phyloP scores from a whole-genome alignment of 2,113 vertebrate genomes.

The Scortum barcoo region DNA sequence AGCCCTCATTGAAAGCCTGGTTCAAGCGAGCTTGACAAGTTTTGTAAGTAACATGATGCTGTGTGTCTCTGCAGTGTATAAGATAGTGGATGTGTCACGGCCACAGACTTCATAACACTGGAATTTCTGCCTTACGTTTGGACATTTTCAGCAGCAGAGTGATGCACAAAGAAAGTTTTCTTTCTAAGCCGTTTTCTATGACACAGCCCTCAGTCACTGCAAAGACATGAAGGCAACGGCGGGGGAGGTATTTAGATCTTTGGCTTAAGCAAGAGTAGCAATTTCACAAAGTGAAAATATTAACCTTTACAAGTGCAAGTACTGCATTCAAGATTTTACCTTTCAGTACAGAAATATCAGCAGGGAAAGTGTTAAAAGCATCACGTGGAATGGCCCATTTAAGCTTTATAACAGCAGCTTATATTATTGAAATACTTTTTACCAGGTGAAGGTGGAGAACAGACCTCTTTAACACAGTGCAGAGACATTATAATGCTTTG shows the following conservation, averaged over 20 bases:
- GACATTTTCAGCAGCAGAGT: background rate
- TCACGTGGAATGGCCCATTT: background rate
- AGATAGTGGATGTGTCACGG: background rate
- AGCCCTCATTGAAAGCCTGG: background rate
- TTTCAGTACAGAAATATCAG: background rate
- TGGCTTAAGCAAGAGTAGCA: background rate
- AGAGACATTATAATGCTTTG: too few relatives aligned
- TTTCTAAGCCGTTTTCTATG: background rate
- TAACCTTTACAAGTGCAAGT: background rate
- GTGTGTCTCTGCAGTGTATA: background rate
- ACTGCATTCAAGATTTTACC: background rate
- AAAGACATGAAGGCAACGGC: background rate
- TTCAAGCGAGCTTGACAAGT: background rate
- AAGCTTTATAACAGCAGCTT: background rate
- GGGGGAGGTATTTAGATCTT: background rate
- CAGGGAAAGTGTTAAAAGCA: background rate
- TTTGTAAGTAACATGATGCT: conserved; percentile 66
- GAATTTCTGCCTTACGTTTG: too few relatives aligned
- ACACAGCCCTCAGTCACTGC: background rate
- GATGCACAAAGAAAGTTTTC: background rate
- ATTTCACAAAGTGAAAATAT: background rate
- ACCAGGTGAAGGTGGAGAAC: too few relatives aligned
- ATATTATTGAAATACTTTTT: background rate
- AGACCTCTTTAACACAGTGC: background rate
- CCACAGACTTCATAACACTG: background rate